phyloP scores from a whole-genome alignment of 2,797 vertebrate species.

The Lutjanus argentimaculatus region DNA sequence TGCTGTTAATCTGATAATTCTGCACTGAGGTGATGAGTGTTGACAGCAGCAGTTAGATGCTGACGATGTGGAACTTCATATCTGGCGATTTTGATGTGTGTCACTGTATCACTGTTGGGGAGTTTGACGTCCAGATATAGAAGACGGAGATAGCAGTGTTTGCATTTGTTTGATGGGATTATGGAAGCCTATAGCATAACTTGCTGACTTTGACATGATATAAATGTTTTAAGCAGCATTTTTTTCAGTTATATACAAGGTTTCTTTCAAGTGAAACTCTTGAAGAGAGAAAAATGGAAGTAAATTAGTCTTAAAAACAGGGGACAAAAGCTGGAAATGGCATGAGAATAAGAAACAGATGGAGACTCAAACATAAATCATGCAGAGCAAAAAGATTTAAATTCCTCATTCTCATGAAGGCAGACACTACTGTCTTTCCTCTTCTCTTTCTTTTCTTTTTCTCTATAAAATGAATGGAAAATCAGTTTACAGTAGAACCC shows the following conservation, averaged over 20 bases:
- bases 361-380: conserved; percentile 44
- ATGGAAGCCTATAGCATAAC: neutral
- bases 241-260: neutral
- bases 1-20: conserved; percentile 53
- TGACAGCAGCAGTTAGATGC: conserved; percentile 50
- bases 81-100: conserved; percentile 2
- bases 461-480: conserved; percentile 18
- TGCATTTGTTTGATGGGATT: neutral
- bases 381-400: conserved; percentile 27
- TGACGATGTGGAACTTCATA: conserved; percentile 47
- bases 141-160: neutral
- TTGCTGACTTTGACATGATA: conserved; percentile 2
- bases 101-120: neutral
- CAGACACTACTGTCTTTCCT: conserved; percentile 3
- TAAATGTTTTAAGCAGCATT: neutral
- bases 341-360: conserved; percentile 31
- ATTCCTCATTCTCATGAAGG: conserved; percentile 21
- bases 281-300: neutral
- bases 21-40: conserved; percentile 37
- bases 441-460: neutral
- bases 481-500: neutral
- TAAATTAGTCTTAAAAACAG: neutral
- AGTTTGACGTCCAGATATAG: neutral
- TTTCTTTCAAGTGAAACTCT: neutral
- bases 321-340: neutral